Conservation (phyloP, 1,140 invertebrate genomes). For the Thereuonema tuberculata region DNA sequence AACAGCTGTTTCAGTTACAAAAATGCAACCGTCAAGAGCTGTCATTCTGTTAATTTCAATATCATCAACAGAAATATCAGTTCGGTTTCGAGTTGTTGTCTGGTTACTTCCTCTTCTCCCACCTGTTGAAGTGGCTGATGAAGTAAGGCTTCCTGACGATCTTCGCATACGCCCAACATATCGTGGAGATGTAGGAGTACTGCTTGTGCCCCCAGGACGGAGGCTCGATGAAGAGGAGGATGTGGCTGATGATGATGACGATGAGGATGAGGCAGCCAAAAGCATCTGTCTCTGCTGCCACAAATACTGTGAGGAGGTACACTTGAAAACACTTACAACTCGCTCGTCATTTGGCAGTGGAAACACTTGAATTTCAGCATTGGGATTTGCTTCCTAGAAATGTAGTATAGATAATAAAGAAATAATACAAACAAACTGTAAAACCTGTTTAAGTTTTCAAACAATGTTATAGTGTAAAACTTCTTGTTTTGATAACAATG, state of each 20-base stretch:
- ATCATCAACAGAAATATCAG: neutral
- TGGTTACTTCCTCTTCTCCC: neutral
- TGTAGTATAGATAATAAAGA: too few relatives aligned
- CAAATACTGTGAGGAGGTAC: neutral
- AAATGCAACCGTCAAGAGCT: slow-evolving; percentile 43
- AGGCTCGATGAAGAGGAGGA: neutral
- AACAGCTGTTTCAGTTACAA: slow-evolving; percentile 50
- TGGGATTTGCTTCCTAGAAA: too few relatives aligned
- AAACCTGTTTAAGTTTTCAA: too few relatives aligned
- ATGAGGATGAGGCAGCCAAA: too few relatives aligned
- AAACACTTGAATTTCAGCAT: neutral
- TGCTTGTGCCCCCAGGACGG: slow-evolving; percentile 11
- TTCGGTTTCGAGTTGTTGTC: too few relatives aligned
- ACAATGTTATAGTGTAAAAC: too few relatives aligned
- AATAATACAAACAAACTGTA: too few relatives aligned
- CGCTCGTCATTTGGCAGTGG: neutral
- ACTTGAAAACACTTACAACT: neutral
- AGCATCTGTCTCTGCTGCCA: too few relatives aligned
- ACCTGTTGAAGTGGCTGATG: neutral
- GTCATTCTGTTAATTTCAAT: slow-evolving; percentile 1
- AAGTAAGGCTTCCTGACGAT: slow-evolving; percentile 17
- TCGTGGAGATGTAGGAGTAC: slow-evolving; percentile 12
- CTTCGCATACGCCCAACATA: neutral
- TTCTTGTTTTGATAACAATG: too few relatives aligned
- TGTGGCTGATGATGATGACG: too few relatives aligned